Evolutionary conservation across 2,888 invertebrate genomes (phyloP), one percentile per base, ranked within the genome.

Genomic region (Automeris io): DNA sequence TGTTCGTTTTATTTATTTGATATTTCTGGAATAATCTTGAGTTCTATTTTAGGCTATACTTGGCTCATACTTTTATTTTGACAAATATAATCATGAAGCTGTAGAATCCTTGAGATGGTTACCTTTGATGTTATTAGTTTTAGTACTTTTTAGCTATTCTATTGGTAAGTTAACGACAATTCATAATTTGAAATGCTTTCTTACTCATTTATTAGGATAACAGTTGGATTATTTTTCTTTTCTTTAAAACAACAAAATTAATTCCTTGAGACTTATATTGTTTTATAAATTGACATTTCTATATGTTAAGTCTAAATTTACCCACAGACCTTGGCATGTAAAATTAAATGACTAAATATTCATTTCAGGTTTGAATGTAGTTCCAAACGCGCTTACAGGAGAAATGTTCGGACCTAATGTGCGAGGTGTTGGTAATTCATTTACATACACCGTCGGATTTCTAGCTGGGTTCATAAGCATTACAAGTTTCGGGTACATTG

Each of bases 401-500:
- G 61, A 64, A 32, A 45, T 62, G 49, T 62, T 52, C 39, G 39
- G 46, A 2, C 35, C 50, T 0, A 55, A 56, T 23, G 54, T 59
- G 0, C 46, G 61, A 1, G 51, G 54, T 6, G 31, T 38, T 1
- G 63, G 59, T 0, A 45, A 55, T 1, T 42, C 57, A 0, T 13
- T 57, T 2, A 35, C 50, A 2, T 29, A 50, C 1, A 49, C 48
- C 6, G 12, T 35, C 0, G 49, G 42, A 2, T 51, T 51, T 46
- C 6, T 53, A 1, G 38, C 41, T 1, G 60, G 54, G 1, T 54
- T 62, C 21, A 16, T 40, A 7, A 22, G 34, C 1, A 37, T 24
- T n/a, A 23, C 34, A 2, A 7, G 24, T 1, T 59, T 56, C 33
- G 46, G 47, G 7, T 46, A 45, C 34, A 24, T 57, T 23, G 29